These are phyloP conservation scores for Bombus polaris DNA, from an alignment of 1,140 invertebrate species.

Conservation along the genomic window DNA sequence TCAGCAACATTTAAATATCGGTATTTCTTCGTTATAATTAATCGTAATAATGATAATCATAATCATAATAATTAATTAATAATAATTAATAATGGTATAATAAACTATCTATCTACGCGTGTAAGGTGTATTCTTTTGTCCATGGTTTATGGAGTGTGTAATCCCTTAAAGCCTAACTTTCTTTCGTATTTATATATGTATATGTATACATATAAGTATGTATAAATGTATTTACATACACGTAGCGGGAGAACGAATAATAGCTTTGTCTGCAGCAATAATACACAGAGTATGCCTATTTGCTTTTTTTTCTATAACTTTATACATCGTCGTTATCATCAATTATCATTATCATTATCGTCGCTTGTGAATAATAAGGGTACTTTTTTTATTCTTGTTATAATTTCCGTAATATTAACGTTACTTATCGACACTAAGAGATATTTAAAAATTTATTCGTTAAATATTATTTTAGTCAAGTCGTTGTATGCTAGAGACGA, in stretches of 20 bases:
- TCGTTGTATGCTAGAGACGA: conserved; percentile 81
- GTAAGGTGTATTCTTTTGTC: conserved; percentile 68
- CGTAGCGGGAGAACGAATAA: conserved; percentile 68
- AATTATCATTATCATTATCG: conserved; percentile 12
- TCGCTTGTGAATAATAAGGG: conserved; percentile 57
- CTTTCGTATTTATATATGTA: conserved; percentile 77
- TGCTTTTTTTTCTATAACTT: conserved; percentile 66
- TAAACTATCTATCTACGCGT: conserved; percentile 79
- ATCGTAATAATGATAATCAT: conserved; percentile 75
- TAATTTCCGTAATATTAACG: conserved; percentile 64
- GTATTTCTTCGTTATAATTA: conserved; percentile 77
- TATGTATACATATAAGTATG: conserved; percentile 58
- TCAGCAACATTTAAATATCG: conserved; percentile 81
- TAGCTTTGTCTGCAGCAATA: conserved; percentile 72
- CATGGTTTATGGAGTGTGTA: conserved; percentile 68
- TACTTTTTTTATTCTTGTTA: conserved; percentile 54
- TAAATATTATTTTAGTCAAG: conserved; percentile 75
- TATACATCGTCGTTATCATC: conserved; percentile 68
- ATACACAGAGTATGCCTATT: conserved; percentile 77
- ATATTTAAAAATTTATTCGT: conserved; percentile 73
- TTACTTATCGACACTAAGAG: conserved; percentile 72
- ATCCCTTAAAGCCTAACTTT: conserved; percentile 57
- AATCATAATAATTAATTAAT: conserved; percentile 74
- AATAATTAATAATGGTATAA: conserved; percentile 47
- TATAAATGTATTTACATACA: conserved; percentile 72